Percentiles rank a stretch among this genome's conserved stretches.
phyloP scores from a whole-genome alignment of 2,888 invertebrate species.

The Drosophila dives region DNA sequence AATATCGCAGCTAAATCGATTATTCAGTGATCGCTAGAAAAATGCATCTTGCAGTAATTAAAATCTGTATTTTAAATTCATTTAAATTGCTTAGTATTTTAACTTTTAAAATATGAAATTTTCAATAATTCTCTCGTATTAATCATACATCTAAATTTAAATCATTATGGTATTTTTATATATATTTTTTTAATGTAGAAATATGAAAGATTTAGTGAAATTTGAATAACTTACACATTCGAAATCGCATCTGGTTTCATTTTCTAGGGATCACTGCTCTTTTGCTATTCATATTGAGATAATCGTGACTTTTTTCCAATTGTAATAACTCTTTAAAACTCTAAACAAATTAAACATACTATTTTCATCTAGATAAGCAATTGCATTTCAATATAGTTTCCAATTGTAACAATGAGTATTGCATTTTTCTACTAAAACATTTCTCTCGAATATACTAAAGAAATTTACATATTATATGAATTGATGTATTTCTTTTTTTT shows the following conservation, averaged over 20 bases:
- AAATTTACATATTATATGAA: conserved; percentile 30
- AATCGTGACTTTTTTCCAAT: conserved; percentile 11
- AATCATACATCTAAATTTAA: neutral
- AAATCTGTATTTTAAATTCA: neutral
- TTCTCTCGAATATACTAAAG: conserved; percentile 48
- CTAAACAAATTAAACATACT: conserved; percentile 12
- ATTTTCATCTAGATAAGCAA: conserved; percentile 42
- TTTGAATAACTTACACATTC: neutral
- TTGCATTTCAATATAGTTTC: conserved; percentile 59
- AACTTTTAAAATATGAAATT: neutral
- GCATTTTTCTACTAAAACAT: conserved; percentile 60
- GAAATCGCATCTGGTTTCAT: neutral
- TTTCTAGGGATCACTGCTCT: conserved; percentile 1
- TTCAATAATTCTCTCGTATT: neutral
- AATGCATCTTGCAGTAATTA: neutral
- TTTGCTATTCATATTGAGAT: conserved; percentile 24
- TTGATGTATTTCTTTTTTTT: conserved; percentile 28
- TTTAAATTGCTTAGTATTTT: neutral
- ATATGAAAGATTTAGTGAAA: neutral
- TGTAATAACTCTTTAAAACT: conserved; percentile 5
- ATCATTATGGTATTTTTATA: neutral
- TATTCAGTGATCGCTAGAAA: conserved; percentile 13
- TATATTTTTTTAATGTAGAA: neutral
- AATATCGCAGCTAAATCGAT: conserved; percentile 42
- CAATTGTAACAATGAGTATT: conserved; percentile 71